Base-by-base conservation (phyloP, 2,113 vertebrate species). In the Delphinus delphis region DNA sequence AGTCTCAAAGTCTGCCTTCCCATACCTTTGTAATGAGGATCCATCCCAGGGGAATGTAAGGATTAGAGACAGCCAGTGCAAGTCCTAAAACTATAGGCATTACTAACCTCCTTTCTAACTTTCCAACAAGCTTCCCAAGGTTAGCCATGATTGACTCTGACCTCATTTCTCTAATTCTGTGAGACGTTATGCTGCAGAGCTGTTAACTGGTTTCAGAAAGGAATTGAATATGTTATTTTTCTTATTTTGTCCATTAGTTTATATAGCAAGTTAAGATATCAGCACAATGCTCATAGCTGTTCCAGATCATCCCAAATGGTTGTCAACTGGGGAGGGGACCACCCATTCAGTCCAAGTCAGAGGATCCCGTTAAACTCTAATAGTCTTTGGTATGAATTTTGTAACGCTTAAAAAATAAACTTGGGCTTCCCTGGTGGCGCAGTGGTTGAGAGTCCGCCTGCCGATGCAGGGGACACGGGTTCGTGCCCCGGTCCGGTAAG, bases 81-180 rank as follows among this genome's bases (percentile, higher is more conserved):
- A 9, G 41, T 76, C 58, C 79, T 87, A 67, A 85, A 77, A 63
- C 62, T 23, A 15, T 17, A 88, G 53, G 62, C 11, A 47, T 74
- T 65, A 31, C 86, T 96, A 95, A 68, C 79, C 77, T 96, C 79
- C 87, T 96, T 96, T 92, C 33, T 65, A 87, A 86, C 47, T 86
- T 90, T 77, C 63, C 85, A 88, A 71, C 47, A 71, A 63, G 44
- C n/a, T 93, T 92, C 63, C 41, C 93, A 89, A 91, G 55, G 53
- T 88, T 90, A 94, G 50, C 44, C 82, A 74, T 38, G 77, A 77
- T 31, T 21, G 67, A 71, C 83, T 93, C 71, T 94, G 95, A 93
- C 96, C 98, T 93, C 84, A 50, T 97, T 97, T 93, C 81, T 93
- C 71, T 79, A 80, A 92, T 91, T 97, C 38, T 36, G 36, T 36